Evolutionary conservation across 2,797 vertebrate genomes (phyloP).

Genomic region (Tapirus indicus): DNA sequence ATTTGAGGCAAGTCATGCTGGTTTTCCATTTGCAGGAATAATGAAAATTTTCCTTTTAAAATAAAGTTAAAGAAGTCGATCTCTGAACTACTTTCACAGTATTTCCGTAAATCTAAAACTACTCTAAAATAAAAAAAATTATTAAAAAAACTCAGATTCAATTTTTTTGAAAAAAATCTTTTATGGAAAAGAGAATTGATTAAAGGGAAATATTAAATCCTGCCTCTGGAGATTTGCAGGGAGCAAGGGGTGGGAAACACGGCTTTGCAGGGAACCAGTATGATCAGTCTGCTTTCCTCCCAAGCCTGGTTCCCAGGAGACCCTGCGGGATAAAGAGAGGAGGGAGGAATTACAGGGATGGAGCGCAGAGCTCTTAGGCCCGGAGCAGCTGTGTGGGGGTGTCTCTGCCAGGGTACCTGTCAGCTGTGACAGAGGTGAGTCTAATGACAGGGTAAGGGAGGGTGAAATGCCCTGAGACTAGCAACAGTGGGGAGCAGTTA

Average conservation of each 20-base stretch:
- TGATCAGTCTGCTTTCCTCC: neutral
- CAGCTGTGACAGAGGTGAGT: neutral
- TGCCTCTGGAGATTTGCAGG: neutral
- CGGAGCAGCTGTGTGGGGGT: neutral
- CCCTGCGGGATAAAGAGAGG: neutral
- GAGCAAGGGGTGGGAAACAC: neutral
- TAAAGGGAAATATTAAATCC: neutral
- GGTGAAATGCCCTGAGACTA: neutral
- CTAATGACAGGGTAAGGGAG: neutral
- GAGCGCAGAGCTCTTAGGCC: neutral
- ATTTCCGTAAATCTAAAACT: conserved; percentile 50
- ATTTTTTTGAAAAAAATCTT: neutral
- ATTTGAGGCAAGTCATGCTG: conserved; percentile 34
- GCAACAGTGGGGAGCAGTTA: neutral
- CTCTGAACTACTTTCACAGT: conserved; percentile 19
- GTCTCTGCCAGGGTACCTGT: neutral
- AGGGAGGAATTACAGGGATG: neutral
- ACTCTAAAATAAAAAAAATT: conserved; percentile 34
- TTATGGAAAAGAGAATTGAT: conserved; percentile 20
- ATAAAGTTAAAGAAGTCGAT: conserved; percentile 38
- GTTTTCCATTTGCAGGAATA: conserved; percentile 56
- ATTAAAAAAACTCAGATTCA: neutral
- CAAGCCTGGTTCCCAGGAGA: neutral
- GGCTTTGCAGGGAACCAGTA: neutral
- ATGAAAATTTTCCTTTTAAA: conserved; percentile 57